Conservation (phyloP, 2,888 invertebrate species). For the Agrilus biguttatus region DNA sequence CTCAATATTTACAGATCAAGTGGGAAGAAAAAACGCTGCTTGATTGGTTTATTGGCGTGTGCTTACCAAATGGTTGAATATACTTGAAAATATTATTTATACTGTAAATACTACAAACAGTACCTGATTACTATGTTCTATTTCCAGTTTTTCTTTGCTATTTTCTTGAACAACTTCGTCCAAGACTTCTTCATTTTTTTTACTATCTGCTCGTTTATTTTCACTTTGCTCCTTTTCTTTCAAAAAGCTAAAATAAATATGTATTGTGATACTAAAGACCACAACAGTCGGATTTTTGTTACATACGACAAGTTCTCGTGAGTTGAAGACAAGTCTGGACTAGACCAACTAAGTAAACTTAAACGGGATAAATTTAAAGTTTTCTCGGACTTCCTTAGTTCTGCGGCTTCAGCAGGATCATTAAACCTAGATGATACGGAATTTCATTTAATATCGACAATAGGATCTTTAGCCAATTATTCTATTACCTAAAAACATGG, state of each 20-base stretch:
- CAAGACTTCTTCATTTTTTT: constrained; percentile 39
- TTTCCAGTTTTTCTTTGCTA: constrained; percentile 35
- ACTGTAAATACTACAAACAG: background rate
- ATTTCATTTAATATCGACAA: background rate
- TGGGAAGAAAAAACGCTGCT: too few species aligned
- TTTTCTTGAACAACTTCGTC: constrained; percentile 20
- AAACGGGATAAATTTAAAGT: constrained; percentile 65
- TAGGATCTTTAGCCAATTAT: background rate
- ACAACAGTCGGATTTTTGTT: background rate
- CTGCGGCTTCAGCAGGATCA: constrained; percentile 79
- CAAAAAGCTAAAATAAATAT: background rate
- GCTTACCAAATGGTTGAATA: too few species aligned
- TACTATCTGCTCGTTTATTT: constrained; percentile 41
- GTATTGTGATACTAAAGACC: background rate
- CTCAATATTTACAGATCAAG: too few species aligned
- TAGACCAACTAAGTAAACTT: constrained; percentile 69
- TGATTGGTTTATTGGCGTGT: too few species aligned
- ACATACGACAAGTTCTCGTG: constrained; percentile 43
- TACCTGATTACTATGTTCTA: constrained; percentile 53
- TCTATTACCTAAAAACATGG: constrained; percentile 34
- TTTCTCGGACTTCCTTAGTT: constrained; percentile 57
- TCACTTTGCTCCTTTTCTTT: background rate
- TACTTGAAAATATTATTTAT: too few species aligned
- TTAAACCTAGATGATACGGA: constrained; percentile 47
- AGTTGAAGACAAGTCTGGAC: constrained; percentile 63